phyloP scores from a whole-genome alignment of 2,113 vertebrate genomes.

The Anarrhichthys ocellatus region DNA sequence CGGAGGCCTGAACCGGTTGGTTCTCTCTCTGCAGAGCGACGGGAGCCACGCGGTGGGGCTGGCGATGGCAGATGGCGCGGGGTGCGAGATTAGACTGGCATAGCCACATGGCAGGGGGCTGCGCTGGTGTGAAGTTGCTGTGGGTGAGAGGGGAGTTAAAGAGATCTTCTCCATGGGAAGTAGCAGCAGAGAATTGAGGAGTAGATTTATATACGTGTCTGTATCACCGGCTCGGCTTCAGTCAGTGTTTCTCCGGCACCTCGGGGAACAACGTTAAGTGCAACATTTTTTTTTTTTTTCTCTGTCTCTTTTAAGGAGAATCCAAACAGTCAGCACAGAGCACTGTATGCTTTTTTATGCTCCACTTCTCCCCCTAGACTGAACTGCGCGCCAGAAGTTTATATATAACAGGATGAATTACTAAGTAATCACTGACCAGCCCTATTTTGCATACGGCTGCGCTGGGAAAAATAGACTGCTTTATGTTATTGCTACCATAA shows the following conservation, averaged over 20 bases:
- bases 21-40: slow-evolving; percentile 42
- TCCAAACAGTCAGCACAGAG: slow-evolving; percentile 65
- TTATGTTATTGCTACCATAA: slow-evolving; percentile 64
- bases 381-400: slow-evolving; percentile 63
- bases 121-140: slow-evolving; percentile 66
- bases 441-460: slow-evolving; percentile 66
- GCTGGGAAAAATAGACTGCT: slow-evolving; percentile 55
- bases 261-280: slow-evolving; percentile 56
- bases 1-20: slow-evolving; percentile 48
- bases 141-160: slow-evolving; percentile 60
- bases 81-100: slow-evolving; percentile 72
- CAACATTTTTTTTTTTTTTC: slow-evolving; percentile 20
- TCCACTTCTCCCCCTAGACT: slow-evolving; percentile 60
- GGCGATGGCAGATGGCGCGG: slow-evolving; percentile 72
- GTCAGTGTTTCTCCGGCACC: slow-evolving; percentile 44
- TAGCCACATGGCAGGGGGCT: slow-evolving; percentile 69
- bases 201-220: slow-evolving; percentile 59
- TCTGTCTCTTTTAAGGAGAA: slow-evolving; percentile 54
- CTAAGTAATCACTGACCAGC: slow-evolving; percentile 68
- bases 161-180: slow-evolving; percentile 64
- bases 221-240: slow-evolving; percentile 42
- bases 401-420: slow-evolving; percentile 76
- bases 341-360: slow-evolving; percentile 54
- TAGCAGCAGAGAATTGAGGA: slow-evolving; percentile 41
- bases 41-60: slow-evolving; percentile 59